Base-by-base conservation (phyloP, 2,888 invertebrate species). In the Stenichneumon culpator region DNA sequence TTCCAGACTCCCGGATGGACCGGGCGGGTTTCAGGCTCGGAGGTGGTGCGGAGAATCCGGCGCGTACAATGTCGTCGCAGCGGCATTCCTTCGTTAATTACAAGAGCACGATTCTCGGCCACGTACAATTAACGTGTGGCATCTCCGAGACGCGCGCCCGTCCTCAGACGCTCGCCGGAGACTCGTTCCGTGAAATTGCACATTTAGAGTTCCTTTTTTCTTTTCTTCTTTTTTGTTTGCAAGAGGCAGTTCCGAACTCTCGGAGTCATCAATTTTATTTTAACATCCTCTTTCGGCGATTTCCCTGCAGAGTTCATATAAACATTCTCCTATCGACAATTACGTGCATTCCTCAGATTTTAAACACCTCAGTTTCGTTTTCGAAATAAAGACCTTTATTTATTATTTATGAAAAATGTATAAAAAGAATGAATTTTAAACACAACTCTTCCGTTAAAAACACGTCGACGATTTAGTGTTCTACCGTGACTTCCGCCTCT, bases 41-140 rank as follows among this genome's bases (percentile, higher is more conserved):
- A 3, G 22, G 52, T 6, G 65, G 65, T 36, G 52, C 63, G 28
- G 60, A 19, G 60, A 25, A 3, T 16, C 57, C 25, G 47, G 28
- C 36, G 50, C 50, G 32, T 25, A 73, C 70, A 60, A 52, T 65
- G 65, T 67, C 75, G 50, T 52, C 44, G 60, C 74, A 75, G 25
- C 75, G 60, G 83, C 87, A 86, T 88, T 88, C 86, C 82, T 69
- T 54, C 86, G 87, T 87, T 89, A 89, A 89, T 89, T 89, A 88
- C 83, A 86, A 82, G 82, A 77, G 81, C 85, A 87, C 83, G 82
- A 85, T 82, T 81, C 80, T 54, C 80, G 83, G 72, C 73, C 82
- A 80, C 77, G 84, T 81, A 86, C 85, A 86, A 89, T 88, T 89
- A 89, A 88, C 88, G 36, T 9, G 87, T 83, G 87, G 82, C 87